Percentiles rank a stretch among this genome's conserved stretches.
Evolutionary conservation across 1,140 invertebrate genomes (phyloP).

Genomic region (Thalassaphorura encarpata): DNA sequence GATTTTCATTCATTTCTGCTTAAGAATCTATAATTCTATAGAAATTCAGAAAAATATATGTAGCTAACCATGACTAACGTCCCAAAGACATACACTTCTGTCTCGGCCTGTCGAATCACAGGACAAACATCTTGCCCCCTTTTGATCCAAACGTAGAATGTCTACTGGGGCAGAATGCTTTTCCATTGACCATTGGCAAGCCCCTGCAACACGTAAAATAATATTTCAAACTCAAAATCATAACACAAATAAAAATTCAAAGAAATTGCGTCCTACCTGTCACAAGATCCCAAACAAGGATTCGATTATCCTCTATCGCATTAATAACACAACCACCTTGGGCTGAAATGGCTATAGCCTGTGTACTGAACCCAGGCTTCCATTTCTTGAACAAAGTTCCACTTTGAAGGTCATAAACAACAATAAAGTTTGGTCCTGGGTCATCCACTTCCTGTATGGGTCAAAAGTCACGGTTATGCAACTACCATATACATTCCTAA

Average conservation of each 20-base stretch:
- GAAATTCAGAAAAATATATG: too few relatives aligned
- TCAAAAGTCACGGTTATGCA: background rate
- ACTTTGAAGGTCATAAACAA: slow-evolving; percentile 81
- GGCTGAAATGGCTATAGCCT: slow-evolving; percentile 68
- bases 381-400: slow-evolving; percentile 85
- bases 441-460: slow-evolving; percentile 67
- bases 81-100: slow-evolving; percentile 64
- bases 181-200: slow-evolving; percentile 56
- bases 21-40: background rate
- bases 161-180: slow-evolving; percentile 67
- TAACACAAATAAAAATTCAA: background rate
- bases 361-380: slow-evolving; percentile 56
- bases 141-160: slow-evolving; percentile 55
- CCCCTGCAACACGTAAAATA: slow-evolving; percentile 41
- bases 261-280: too few relatives aligned
- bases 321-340: slow-evolving; percentile 68
- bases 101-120: slow-evolving; percentile 58
- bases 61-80: slow-evolving; percentile 55
- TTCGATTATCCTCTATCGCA: slow-evolving; percentile 63
- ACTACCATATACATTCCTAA: too few relatives aligned
- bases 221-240: background rate
- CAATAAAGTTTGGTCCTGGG: slow-evolving; percentile 72
- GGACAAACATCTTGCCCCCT: slow-evolving; percentile 57
- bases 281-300: slow-evolving; percentile 78
- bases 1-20: background rate